Evolutionary conservation across 2,888 invertebrate species (phyloP), one percentile per base, ranked within the genome.

Genomic region (Tipula vernalis): DNA sequence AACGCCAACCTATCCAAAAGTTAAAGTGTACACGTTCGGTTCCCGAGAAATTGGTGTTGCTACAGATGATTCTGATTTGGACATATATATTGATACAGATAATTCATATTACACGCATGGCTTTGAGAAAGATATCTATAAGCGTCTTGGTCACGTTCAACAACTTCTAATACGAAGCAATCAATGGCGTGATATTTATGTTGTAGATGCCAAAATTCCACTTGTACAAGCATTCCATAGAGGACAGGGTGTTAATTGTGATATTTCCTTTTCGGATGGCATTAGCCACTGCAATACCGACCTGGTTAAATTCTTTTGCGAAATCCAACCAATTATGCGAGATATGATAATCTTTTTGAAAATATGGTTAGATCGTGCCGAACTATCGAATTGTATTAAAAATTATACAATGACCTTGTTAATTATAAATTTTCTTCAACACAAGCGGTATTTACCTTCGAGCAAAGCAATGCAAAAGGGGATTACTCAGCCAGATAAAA

Each of bases 241-340:
- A 83, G 87, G 89, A 3, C 92, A 93, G 0, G 89, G 91, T 0
- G 91, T 94, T 15, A 92, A 93, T 86, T 94, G 94, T 89, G 94
- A 95, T 90, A 90, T 95, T 88, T 94, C 94, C 0, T 93, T 94
- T 89, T 91, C 92, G 8, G 93, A 94, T 89, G 93, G 94, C 5
- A 91, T 95, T 18, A 93, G 93, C 39, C 93, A 93, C 2, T 93
- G 94, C 88, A 95, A 94, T 89, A 94, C 94, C 0, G 87, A 90
- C 89, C 87, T 90, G 90, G 87, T 91, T 90, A 88, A 91, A 36
- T 89, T 90, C 88, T 87, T 90, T 12, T 89, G 89, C n/a, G 89
- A 90, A 15, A 71, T 89, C 3, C 91, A 91, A 87, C 91, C 91
- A 5, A 87, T 91, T 5, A 89, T 57, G 15, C 15, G 18, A 4